These are phyloP conservation scores for Cylas formicarius DNA, from an alignment of 1,140 invertebrate species.

Conservation along the genomic window DNA sequence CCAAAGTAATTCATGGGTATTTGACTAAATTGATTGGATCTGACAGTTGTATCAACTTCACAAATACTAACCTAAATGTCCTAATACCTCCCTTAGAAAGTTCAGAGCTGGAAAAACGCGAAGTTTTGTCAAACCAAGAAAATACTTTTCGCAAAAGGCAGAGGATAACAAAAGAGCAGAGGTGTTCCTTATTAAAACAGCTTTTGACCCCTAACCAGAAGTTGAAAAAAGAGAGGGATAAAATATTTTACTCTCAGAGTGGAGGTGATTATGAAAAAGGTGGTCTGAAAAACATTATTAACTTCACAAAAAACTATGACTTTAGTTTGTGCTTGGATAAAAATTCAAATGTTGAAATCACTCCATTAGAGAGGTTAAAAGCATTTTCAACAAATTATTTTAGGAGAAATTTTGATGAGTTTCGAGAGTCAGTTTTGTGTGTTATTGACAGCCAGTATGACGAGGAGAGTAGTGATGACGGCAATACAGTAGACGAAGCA, in stretches of 20 bases:
- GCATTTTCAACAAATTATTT: constrained; percentile 37
- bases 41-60: constrained; percentile 17
- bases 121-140: constrained; percentile 5
- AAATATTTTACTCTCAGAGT: constrained; percentile 5
- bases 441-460: constrained; percentile 32
- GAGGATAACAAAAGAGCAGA: constrained; percentile 34
- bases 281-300: constrained; percentile 32
- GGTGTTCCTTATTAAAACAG: constrained; percentile 36
- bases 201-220: constrained; percentile 28
- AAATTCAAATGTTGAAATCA: constrained; percentile 27
- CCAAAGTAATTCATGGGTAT: constrained; percentile 34
- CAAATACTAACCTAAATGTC: constrained; percentile 32
- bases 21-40: constrained; percentile 30
- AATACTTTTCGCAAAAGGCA: constrained; percentile 19
- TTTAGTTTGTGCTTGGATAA: constrained; percentile 33
- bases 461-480: constrained; percentile 22
- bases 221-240: constrained; percentile 24
- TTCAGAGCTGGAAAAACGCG: constrained; percentile 11
- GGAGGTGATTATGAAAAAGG: constrained; percentile 17
- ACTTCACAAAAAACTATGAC: constrained; percentile 37
- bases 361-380: constrained; percentile 31
- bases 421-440: constrained; percentile 32
- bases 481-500: constrained; percentile 11
- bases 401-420: constrained; percentile 35
- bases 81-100: background rate